Conservation (phyloP, 2,888 invertebrate genomes). For the Hesperia comma region DNA sequence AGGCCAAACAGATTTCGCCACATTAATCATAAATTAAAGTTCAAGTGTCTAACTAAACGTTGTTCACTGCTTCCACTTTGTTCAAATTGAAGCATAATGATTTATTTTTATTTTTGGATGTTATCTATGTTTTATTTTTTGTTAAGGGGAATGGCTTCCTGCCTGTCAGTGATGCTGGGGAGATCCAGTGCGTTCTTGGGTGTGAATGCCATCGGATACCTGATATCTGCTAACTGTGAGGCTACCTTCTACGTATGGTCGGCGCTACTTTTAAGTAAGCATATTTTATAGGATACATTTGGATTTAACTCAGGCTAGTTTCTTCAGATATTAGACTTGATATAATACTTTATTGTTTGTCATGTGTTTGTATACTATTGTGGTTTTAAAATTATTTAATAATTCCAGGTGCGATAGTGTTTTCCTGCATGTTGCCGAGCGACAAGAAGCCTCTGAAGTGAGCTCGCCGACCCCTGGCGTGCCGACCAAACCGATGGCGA, state of each 20-base stretch:
- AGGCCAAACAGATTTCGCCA: too few relatives aligned
- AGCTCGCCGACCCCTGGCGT: constrained; percentile 14
- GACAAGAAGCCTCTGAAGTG: constrained; percentile 58
- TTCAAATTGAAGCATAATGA: too few relatives aligned
- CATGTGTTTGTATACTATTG: neutral
- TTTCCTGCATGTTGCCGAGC: constrained; percentile 70
- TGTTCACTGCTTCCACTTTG: too few relatives aligned
- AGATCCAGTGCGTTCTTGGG: constrained; percentile 86
- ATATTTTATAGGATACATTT: constrained; percentile 5
- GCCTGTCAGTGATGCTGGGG: constrained; percentile 85
- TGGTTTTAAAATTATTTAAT: neutral
- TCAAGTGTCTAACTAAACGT: too few relatives aligned
- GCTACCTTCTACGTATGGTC: constrained; percentile 86
- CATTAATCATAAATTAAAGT: too few relatives aligned
- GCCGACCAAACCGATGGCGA: neutral
- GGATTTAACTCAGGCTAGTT: neutral
- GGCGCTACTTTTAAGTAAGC: constrained; percentile 75
- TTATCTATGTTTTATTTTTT: neutral
- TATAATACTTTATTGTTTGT: neutral
- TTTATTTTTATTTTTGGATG: too few relatives aligned
- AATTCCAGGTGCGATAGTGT: constrained; percentile 62
- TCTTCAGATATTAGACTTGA: too few relatives aligned
- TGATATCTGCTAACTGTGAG: constrained; percentile 85
- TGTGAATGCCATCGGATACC: constrained; percentile 85
- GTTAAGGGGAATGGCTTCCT: constrained; percentile 85